Conservation (phyloP, 2,888 invertebrate species). For the Pomacea canaliculata region DNA sequence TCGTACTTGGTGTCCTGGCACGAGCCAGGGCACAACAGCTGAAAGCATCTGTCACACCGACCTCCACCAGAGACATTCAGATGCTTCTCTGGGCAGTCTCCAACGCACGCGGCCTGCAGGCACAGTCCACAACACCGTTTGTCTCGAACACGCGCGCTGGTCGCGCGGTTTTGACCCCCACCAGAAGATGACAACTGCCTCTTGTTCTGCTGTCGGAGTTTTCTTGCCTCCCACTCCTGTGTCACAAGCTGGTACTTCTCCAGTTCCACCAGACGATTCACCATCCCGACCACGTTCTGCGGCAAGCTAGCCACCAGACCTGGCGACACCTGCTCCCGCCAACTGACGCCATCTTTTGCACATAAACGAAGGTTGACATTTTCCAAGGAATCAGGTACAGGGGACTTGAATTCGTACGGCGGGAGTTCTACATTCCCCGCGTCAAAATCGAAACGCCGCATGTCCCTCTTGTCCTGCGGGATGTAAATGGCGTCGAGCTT, state of each 20-base stretch:
- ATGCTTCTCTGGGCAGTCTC: slow-evolving; percentile 59
- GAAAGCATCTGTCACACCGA: slow-evolving; percentile 47
- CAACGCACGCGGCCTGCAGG: slow-evolving; percentile 59
- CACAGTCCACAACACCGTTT: slow-evolving; percentile 55
- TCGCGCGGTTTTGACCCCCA: background rate
- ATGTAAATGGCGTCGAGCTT: slow-evolving; percentile 55
- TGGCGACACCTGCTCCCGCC: slow-evolving; percentile 20
- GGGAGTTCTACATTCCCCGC: slow-evolving; percentile 52
- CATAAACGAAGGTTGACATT: slow-evolving; percentile 34
- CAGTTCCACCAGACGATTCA: slow-evolving; percentile 54
- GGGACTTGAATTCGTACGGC: slow-evolving; percentile 50
- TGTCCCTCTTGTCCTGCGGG: slow-evolving; percentile 54
- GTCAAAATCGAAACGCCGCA: slow-evolving; percentile 60
- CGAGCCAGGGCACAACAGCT: slow-evolving; percentile 49
- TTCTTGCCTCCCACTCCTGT: slow-evolving; percentile 53
- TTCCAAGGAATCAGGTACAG: slow-evolving; percentile 48
- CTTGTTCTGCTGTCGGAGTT: slow-evolving; percentile 37
- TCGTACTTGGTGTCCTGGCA: slow-evolving; percentile 54
- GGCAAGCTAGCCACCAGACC: slow-evolving; percentile 1
- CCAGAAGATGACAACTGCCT: slow-evolving; percentile 12
- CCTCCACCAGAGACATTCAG: slow-evolving; percentile 34
- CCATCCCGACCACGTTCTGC: slow-evolving; percentile 35
- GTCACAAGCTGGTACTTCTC: slow-evolving; percentile 56
- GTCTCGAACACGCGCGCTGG: slow-evolving; percentile 30
- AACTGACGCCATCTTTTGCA: slow-evolving; percentile 25